phyloP scores from a whole-genome alignment of 2,888 invertebrate genomes.

The Acanthosoma haemorrhoidale region DNA sequence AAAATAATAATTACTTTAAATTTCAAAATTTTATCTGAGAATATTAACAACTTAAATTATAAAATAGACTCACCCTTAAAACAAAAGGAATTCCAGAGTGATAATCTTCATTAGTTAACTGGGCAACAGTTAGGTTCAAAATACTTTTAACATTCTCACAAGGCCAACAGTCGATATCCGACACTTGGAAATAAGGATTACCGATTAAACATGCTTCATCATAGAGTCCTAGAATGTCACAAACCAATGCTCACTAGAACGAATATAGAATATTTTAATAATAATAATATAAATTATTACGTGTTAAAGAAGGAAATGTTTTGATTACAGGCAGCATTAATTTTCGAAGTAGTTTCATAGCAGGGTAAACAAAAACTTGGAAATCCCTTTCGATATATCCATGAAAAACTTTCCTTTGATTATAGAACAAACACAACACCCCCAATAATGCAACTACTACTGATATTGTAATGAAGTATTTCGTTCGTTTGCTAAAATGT shows the following conservation, averaged over 20 bases:
- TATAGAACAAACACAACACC: conserved; percentile 47
- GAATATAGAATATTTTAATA: not conserved
- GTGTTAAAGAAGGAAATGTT: conserved; percentile 65
- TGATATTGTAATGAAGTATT: conserved; percentile 19
- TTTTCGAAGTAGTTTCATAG: conserved; percentile 65
- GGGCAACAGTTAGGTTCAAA: conserved; percentile 58
- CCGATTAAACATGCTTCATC: conserved; percentile 78
- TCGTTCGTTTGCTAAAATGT: not conserved
- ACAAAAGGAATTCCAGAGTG: conserved; percentile 56
- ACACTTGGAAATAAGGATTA: conserved; percentile 75
- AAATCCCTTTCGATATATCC: conserved; percentile 64
- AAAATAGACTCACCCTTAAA: conserved; percentile 46
- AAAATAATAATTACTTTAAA: not conserved
- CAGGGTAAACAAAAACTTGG: conserved; percentile 76
- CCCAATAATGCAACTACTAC: conserved; percentile 23
- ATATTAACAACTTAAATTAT: not conserved
- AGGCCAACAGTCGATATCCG: conserved; percentile 81
- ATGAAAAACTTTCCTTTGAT: conserved; percentile 58
- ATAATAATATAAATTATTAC: conserved; percentile 47
- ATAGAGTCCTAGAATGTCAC: conserved; percentile 62
- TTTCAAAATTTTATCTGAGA: not conserved
- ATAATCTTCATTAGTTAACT: conserved; percentile 49
- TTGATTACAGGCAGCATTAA: conserved; percentile 71
- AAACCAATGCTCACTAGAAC: not conserved
- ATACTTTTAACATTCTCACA: conserved; percentile 66